Conservation (phyloP, 1,140 invertebrate genomes). For the Bilobella aurantiaca region DNA sequence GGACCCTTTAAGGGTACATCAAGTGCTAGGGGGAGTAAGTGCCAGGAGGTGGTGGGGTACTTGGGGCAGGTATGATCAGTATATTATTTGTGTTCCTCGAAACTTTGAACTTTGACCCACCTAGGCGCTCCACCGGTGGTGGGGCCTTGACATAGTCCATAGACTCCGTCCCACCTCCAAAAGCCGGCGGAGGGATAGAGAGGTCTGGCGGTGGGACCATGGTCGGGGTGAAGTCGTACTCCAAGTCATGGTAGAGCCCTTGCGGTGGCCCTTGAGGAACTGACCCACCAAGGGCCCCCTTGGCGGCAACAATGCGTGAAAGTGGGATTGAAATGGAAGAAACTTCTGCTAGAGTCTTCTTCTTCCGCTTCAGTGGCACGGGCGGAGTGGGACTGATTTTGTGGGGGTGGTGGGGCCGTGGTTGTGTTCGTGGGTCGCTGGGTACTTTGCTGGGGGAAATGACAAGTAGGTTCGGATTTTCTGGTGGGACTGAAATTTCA, state of each 20-base stretch:
- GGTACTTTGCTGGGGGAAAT: not conserved
- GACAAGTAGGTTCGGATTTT: not conserved
- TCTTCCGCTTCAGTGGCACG: not conserved
- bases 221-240: not conserved
- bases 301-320: not conserved
- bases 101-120: not conserved
- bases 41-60: not conserved
- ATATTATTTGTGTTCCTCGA: not conserved
- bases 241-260: not conserved
- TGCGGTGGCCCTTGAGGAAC: not conserved
- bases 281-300: not conserved
- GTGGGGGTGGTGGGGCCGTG: not conserved
- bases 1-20: too few species aligned
- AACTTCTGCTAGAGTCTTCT: not conserved
- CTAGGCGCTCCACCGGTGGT: not conserved
- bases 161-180: not conserved
- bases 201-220: conserved; percentile 8
- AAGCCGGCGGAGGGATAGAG: conserved; percentile 15
- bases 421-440: too few species aligned
- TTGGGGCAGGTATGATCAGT: not conserved
- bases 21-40: not conserved
- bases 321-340: not conserved
- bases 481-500: not conserved
- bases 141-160: not conserved
- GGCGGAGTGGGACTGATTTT: not conserved